Evolutionary conservation across 1,140 invertebrate species (phyloP), one percentile per base, ranked within the genome.

Genomic region (Dreissena polymorpha): DNA sequence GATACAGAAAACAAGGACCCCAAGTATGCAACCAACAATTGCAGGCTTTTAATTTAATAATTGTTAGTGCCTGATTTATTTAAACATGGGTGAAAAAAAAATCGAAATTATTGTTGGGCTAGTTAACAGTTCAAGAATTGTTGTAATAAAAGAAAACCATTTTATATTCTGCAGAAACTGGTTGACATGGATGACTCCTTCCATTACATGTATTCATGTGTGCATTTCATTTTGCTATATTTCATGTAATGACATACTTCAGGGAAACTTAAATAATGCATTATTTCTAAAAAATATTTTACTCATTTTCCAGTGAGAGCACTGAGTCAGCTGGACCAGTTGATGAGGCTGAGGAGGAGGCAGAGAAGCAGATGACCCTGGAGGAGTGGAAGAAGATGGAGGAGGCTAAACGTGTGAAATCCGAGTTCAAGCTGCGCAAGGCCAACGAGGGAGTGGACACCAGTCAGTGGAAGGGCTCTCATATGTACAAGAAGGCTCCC

Each of bases 381-480:
- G 89, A 91, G 49, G 91, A 91, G 80, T 91, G 88, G 87, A 91
- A 90, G 70, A 89, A 88, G 0, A 65, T 87, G 64, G 86, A 91
- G 71, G 83, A 81, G 14, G 82, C 87, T 39, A 87, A 85, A 21
- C 75, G 88, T 6, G 65, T 87, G 64, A 91, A 90, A 84, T 73
- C 86, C 53, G 76, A 86, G 51, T 91, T 90, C 82, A 90, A 91
- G 63, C 86, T 90, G 65, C 77, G 91, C 51, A 89, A 89, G 72
- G 86, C 91, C 49, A 87, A 87, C 49, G 91, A 91, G 60, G 91
- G 91, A 13, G 87, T 82, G 39, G 90, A 90, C 60, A 73, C 67
- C 29, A 60, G 76, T 8, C 86, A 89, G 75, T 91, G 91, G 91
- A 87, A 88, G 78, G 88, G 88, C 60, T 89, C 86, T 10, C 71